Conservation (phyloP, 2,888 invertebrate species). For the Capitulum mitella region DNA sequence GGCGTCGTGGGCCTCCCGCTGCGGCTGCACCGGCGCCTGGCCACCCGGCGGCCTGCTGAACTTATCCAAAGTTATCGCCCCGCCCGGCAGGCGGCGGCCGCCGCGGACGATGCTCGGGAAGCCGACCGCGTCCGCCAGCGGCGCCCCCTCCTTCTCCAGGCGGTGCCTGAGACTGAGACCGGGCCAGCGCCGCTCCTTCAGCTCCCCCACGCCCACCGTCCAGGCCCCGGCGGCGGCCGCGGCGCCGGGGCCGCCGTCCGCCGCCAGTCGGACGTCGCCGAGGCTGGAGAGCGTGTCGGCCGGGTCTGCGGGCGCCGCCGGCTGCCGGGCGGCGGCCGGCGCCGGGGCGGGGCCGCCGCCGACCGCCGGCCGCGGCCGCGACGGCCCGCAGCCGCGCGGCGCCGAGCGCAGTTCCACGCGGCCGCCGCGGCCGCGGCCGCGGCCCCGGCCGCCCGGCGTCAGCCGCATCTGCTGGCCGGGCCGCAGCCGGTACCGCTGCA, state of each 20-base stretch:
- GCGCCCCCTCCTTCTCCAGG: background rate
- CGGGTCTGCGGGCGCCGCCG: background rate
- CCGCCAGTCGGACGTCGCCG: background rate
- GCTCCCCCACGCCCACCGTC: background rate
- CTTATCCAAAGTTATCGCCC: background rate
- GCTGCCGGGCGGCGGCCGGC: background rate
- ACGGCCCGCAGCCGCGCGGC: conserved; percentile 3
- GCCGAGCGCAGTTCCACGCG: background rate
- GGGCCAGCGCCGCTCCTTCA: background rate
- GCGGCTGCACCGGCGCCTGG: background rate
- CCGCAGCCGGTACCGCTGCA: background rate
- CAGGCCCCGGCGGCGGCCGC: background rate
- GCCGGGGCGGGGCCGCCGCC: background rate
- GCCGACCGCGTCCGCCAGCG: background rate
- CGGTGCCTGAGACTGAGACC: background rate
- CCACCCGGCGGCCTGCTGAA: background rate
- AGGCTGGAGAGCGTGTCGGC: background rate
- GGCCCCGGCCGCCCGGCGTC: background rate
- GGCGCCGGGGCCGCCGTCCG: background rate
- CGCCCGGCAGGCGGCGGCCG: background rate
- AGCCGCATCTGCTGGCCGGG: background rate
- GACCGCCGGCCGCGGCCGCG: background rate
- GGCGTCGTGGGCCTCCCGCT: background rate
- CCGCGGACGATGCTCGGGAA: background rate
- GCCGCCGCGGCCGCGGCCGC: background rate